These are phyloP conservation scores for Lepus americanus DNA, from an alignment of 2,113 vertebrate genomes.

Conservation along the genomic window DNA sequence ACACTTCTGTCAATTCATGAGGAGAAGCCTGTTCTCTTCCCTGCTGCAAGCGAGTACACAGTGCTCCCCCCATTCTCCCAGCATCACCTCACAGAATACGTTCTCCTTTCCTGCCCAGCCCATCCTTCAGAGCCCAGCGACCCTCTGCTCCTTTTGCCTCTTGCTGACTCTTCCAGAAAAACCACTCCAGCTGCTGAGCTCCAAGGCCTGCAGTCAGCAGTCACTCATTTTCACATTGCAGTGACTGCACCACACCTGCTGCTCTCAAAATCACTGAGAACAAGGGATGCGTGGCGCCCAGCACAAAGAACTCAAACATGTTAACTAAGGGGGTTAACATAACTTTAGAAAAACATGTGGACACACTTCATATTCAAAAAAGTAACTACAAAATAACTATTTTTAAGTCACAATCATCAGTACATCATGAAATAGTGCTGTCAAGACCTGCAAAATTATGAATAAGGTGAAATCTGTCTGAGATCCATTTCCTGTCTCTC, in stretches of 20 bases:
- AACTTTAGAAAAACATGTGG: not conserved
- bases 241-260: not conserved
- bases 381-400: not conserved
- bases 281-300: not conserved
- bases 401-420: slow-evolving; percentile 25
- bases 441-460: not conserved
- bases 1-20: not conserved
- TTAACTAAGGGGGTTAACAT: not conserved
- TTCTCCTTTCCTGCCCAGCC: not conserved
- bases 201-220: not conserved
- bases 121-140: not conserved
- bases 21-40: not conserved
- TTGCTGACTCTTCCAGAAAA: not conserved
- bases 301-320: not conserved
- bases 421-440: not conserved
- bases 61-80: not conserved
- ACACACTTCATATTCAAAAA: slow-evolving; percentile 29
- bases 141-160: not conserved
- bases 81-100: not conserved
- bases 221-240: not conserved
- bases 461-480: not conserved
- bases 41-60: not conserved
- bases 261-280: not conserved
- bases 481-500: not conserved
- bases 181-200: not conserved